Evolutionary conservation across 2,797 vertebrate genomes (phyloP).

Genomic region (Chiloscyllium punctatum): DNA sequence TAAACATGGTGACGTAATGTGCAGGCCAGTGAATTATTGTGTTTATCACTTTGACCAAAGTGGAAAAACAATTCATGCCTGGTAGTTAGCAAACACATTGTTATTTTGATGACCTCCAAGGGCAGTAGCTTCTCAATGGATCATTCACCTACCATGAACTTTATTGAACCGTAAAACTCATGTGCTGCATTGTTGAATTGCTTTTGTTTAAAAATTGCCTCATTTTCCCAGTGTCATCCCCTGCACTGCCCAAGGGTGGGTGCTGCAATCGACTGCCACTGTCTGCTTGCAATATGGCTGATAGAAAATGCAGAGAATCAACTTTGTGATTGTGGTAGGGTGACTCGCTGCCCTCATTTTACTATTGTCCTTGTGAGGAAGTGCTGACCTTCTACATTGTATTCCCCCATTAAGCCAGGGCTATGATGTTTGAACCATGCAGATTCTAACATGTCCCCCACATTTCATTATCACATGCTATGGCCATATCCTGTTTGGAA

Average conservation of each 20-base stretch:
- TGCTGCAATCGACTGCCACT: neutral
- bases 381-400: neutral
- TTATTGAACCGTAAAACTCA: neutral
- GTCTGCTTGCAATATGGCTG: neutral
- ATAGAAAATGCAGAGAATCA: neutral
- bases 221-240: neutral
- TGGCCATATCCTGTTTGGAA: neutral
- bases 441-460: neutral
- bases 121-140: neutral
- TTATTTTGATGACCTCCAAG: neutral
- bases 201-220: neutral
- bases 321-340: neutral
- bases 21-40: neutral
- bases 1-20: neutral
- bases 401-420: neutral
- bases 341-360: neutral
- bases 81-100: neutral
- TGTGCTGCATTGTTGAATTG: neutral
- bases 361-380: neutral
- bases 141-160: neutral
- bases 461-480: neutral
- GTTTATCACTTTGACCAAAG: slow-evolving; percentile 13
- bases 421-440: neutral
- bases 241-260: neutral
- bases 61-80: slow-evolving; percentile 7